Evolutionary conservation across 2,888 invertebrate species (phyloP).

Genomic region (Eucera pruinosa): DNA sequence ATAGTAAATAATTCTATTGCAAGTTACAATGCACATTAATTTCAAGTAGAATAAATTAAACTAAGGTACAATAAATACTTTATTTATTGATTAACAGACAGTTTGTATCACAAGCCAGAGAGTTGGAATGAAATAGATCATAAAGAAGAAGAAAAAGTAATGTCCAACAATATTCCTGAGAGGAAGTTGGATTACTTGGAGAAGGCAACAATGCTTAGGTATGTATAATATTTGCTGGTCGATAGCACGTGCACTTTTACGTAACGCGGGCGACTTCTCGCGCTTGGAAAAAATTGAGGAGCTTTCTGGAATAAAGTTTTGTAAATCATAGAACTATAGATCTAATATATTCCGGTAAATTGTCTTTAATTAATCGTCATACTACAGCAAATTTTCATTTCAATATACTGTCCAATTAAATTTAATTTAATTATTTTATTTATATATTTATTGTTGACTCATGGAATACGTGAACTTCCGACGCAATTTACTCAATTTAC

Average conservation of each 20-base stretch:
- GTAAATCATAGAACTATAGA: too few species aligned
- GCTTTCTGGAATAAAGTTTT: too few species aligned
- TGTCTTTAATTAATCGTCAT: too few species aligned
- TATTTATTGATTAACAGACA: constrained; percentile 86
- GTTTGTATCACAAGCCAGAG: constrained; percentile 89
- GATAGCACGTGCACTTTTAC: too few species aligned
- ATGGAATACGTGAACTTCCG: too few species aligned
- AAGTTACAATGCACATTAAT: background rate
- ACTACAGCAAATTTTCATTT: too few species aligned
- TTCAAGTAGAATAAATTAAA: constrained; percentile 11
- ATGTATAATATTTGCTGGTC: too few species aligned
- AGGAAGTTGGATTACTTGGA: constrained; percentile 88
- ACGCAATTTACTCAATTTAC: background rate
- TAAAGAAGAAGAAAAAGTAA: constrained; percentile 85
- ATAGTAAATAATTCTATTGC: constrained; percentile 86
- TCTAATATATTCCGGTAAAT: too few species aligned
- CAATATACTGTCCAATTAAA: too few species aligned
- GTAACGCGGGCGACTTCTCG: too few species aligned
- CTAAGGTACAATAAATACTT: constrained; percentile 20
- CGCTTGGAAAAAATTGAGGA: too few species aligned
- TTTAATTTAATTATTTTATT: background rate
- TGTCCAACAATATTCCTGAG: constrained; percentile 84
- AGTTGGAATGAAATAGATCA: constrained; percentile 90
- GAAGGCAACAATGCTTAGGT: constrained; percentile 88
- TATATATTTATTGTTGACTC: too few species aligned